Base-by-base conservation (phyloP, 2,113 vertebrate species). In the Cacatua alba region DNA sequence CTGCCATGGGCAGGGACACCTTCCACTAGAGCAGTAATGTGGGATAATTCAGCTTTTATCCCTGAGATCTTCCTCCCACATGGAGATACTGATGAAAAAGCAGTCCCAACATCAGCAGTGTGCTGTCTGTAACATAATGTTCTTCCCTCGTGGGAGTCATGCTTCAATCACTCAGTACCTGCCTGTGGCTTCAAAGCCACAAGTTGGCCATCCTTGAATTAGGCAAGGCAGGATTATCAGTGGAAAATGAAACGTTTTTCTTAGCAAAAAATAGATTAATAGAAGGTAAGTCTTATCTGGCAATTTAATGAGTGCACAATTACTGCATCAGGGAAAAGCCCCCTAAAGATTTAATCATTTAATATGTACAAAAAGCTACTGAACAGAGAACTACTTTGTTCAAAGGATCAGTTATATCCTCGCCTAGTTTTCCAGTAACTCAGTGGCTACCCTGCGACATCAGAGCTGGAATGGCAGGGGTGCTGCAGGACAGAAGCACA, bases 261-360 rank as follows among this genome's bases (percentile, higher is more conserved):
- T 75, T 78, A 74, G 78, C 1, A 53, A 95, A 88, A 72, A 71
- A 85, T 19, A 95, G 91, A 95, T 92, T 71, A 92, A 89, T 44
- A 96, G 91, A 95, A 96, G 97, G 86, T 83, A 91, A 25, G 70
- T 81, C 76, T 89, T 75, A 76, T 82, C 90, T 94, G 88, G 90
- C 57, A 97, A 91, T 90, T 95, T 98, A 97, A 95, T 97, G 95
- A 97, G 76, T 85, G 94, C 88, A 94, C 91, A 95, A 95, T 97
- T 98, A 94, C 86, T 92, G 91, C 95, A 97, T 84, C 79, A 92
- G 96, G 96, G 94, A 94, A 97, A 94, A 96, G 43, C 18, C 94
- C 95, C 86, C 94, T 88, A 83, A 98, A 97, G 97, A 98, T 96
- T 95, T 97, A 92, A 97, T 95, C 77, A 97, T 96, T 97, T 97